These are phyloP conservation scores for Vulpes vulpes DNA, from an alignment of 2,113 vertebrate species.

Conservation along the genomic window DNA sequence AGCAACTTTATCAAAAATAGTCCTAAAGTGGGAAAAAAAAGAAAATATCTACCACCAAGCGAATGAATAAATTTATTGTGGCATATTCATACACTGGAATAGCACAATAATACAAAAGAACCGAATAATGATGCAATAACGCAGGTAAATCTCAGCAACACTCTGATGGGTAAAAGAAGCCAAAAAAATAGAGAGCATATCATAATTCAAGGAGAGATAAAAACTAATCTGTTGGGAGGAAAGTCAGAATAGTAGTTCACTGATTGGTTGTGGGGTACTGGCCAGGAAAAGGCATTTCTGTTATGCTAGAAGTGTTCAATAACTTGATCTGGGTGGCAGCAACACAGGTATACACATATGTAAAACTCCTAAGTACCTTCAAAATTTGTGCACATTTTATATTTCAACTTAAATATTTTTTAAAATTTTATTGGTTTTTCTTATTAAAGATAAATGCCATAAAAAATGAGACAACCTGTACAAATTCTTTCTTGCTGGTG, in stretches of 20 bases:
- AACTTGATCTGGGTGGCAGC: neutral
- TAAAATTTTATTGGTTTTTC: constrained; percentile 11
- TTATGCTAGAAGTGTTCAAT: neutral
- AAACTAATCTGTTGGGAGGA: neutral
- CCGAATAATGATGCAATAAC: neutral
- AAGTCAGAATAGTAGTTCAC: neutral
- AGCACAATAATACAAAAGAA: neutral
- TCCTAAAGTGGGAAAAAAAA: neutral
- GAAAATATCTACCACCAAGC: neutral
- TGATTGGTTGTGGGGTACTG: neutral
- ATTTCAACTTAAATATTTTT: neutral
- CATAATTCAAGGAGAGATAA: neutral
- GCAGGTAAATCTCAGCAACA: neutral
- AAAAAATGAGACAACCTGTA: neutral
- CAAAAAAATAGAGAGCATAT: neutral
- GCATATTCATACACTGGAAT: neutral
- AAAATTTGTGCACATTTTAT: neutral
- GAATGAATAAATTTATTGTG: neutral
- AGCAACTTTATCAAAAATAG: neutral
- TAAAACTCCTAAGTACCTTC: neutral
- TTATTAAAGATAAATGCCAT: neutral
- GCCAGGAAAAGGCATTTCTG: neutral
- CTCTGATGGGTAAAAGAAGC: neutral
- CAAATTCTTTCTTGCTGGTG: neutral
- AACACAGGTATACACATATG: neutral